These are phyloP conservation scores for Nephrotoma appendiculata DNA, from an alignment of 2,888 invertebrate genomes.

Conservation along the genomic window DNA sequence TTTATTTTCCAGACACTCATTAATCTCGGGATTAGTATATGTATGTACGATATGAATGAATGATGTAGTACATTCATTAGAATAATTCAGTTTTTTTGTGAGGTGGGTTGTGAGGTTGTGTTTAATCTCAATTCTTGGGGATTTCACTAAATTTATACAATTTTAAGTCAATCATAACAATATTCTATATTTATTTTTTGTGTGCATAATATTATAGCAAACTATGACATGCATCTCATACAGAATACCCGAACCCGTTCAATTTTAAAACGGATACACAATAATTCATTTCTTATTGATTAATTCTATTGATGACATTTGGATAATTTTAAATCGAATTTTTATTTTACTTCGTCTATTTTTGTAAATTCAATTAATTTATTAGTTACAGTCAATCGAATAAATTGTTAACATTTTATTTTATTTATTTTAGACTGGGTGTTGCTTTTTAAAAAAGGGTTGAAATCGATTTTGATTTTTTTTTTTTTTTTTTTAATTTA, in stretches of 20 bases:
- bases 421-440: not conserved
- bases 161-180: not conserved
- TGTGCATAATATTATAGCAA: not conserved
- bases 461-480: not conserved
- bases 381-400: conserved; percentile 4
- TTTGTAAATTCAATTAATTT: not conserved
- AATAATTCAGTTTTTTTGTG: not conserved
- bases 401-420: not conserved
- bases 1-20: not conserved
- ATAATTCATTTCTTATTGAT: conserved; percentile 4
- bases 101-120: not conserved
- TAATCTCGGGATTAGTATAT: not conserved
- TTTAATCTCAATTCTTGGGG: not conserved
- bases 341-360: not conserved
- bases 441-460: not conserved
- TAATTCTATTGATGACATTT: conserved; percentile 3
- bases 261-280: not conserved
- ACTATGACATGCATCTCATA: not conserved
- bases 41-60: not conserved
- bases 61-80: not conserved
- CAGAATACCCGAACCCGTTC: not conserved
- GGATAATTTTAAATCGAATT: conserved; percentile 1
- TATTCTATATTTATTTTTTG: not conserved
- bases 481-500: not conserved
- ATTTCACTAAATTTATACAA: not conserved